Evolutionary conservation across 2,797 vertebrate species (phyloP), one percentile per base, ranked within the genome.

Genomic region (Champsocephalus esox): DNA sequence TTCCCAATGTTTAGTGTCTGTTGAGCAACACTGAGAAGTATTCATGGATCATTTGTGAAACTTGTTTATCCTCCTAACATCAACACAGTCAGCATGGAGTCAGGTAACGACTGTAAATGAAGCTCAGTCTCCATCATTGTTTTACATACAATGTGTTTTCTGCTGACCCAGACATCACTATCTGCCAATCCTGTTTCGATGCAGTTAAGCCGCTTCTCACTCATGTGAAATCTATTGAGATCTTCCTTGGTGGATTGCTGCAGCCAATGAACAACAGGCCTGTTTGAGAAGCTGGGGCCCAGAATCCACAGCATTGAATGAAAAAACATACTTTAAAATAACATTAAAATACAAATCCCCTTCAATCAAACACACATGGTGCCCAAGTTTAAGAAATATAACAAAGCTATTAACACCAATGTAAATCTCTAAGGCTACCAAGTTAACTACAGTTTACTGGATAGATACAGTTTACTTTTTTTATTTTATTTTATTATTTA

Each of bases 171-270:
- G 70, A 82, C 70, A n/a, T 72, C 63, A 43, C 81, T 85, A 73
- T 92, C 82, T 86, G 84, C 79, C 76, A 17, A 43, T 82, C 87
- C 81, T 81, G 80, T 89, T 91, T 82, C 61, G 73, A 79, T 74
- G 81, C 66, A 21, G 71, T 76, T 81, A 68, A 85, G 74, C 60
- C 66, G 81, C 71, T 82, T 87, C 73, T 75, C 50, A 49, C 56
- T 45, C 11, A 44, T 74, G 70, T 77, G 73, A 85, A 77, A 81
- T 79, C 72, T 76, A 68, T 16, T 49, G 19, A 50, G 62, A 77
- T 68, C 73, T 64, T 77, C 21, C 12, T 13, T 43, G 41, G 46
- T 65, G 67, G 17, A 28, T 64, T 44, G 57, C 13, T 60, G 56
- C 57, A 28, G 38, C 41, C 45, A 48, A 7, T 45, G 9, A 69